A percentile compares a stretch with the other conserved stretches of the same genome.
phyloP scores from a whole-genome alignment of 2,113 vertebrate species.

The Epinephelus fuscoguttatus region DNA sequence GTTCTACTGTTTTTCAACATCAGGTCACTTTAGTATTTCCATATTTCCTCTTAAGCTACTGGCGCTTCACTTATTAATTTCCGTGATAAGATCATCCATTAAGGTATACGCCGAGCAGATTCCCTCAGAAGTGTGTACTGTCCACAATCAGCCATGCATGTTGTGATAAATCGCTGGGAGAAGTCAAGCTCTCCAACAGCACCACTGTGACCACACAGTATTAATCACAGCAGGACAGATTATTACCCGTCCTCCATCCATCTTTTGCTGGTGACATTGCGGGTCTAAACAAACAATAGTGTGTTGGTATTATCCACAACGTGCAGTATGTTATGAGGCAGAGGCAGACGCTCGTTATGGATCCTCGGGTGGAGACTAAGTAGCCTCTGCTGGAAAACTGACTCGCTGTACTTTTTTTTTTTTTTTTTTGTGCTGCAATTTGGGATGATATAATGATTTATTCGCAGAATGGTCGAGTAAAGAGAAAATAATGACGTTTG shows the following conservation, averaged over 20 bases:
- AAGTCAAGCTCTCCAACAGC: slow-evolving; percentile 52
- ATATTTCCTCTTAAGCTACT: slow-evolving; percentile 6
- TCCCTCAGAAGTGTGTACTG: not conserved
- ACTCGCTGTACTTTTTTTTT: not conserved
- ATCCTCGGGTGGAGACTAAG: slow-evolving; percentile 3
- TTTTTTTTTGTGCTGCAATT: slow-evolving; percentile 1
- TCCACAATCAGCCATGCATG: slow-evolving; percentile 33
- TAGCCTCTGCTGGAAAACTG: slow-evolving; percentile 11
- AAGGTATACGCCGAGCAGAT: slow-evolving; percentile 13
- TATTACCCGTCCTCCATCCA: slow-evolving; percentile 75
- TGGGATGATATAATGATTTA: slow-evolving; percentile 9
- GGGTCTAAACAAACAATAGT: slow-evolving; percentile 62
- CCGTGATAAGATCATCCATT: slow-evolving; percentile 35
- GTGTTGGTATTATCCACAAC: slow-evolving; percentile 24
- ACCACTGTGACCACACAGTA: slow-evolving; percentile 42
- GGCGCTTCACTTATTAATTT: slow-evolving; percentile 38
- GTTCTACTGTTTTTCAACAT: not conserved
- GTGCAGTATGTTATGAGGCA: slow-evolving; percentile 1
- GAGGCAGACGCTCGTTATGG: slow-evolving; percentile 14
- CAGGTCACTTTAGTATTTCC: slow-evolving; percentile 1
- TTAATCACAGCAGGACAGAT: slow-evolving; percentile 76
- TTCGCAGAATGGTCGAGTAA: not conserved
- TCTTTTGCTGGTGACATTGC: slow-evolving; percentile 62
- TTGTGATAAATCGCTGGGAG: slow-evolving; percentile 65
- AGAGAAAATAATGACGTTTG: slow-evolving; percentile 15